phyloP scores from a whole-genome alignment of 2,113 vertebrate genomes.

The Chaetorhynchus papuensis region DNA sequence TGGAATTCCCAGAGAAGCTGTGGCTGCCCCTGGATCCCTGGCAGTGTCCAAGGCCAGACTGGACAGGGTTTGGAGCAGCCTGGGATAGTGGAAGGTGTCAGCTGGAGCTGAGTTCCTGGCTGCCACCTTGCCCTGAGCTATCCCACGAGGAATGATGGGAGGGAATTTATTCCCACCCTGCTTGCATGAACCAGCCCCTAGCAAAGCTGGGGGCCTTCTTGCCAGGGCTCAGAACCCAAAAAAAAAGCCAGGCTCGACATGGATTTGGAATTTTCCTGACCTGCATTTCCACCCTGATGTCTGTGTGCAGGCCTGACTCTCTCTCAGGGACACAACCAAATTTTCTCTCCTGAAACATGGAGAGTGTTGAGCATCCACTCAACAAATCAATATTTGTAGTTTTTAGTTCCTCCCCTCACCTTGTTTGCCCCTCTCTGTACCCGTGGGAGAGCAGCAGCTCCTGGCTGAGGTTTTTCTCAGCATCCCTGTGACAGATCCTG shows the following conservation, averaged over 20 bases:
- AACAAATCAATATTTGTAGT: neutral
- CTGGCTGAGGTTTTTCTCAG: neutral
- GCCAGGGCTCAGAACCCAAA: neutral
- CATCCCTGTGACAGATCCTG: neutral
- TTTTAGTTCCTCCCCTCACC: neutral
- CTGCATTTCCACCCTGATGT: neutral
- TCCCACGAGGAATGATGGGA: rapidly evolving
- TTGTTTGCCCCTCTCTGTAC: neutral
- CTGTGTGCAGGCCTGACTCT: neutral
- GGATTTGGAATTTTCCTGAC: neutral
- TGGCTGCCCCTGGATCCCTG: neutral
- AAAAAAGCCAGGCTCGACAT: neutral
- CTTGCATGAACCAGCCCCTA: neutral
- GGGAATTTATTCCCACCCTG: neutral
- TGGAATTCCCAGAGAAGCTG: neutral
- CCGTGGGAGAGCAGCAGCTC: neutral
- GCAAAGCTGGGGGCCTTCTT: neutral
- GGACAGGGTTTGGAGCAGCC: neutral
- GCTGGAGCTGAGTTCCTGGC: neutral
- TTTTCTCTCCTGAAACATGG: neutral
- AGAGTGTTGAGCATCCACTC: neutral
- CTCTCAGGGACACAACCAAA: neutral
- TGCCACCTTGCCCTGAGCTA: neutral
- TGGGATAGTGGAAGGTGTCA: neutral
- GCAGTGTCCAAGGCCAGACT: rapidly evolving